Evolutionary conservation across 1,140 invertebrate species (phyloP).

Genomic region (Drosophila rhopaloa): DNA sequence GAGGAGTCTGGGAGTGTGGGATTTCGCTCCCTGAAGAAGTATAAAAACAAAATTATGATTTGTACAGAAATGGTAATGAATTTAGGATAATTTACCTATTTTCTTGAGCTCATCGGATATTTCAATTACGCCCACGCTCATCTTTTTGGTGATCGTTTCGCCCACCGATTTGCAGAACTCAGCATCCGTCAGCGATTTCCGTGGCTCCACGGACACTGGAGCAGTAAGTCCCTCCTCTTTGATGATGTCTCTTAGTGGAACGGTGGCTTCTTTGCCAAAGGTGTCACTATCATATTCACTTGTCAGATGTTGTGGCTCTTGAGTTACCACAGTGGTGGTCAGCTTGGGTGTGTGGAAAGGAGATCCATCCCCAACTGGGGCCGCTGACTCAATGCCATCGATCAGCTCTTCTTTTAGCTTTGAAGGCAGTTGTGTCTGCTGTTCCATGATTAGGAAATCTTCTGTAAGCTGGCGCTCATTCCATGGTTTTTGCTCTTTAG

Average conservation of each 20-base stretch:
- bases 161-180: slow-evolving; percentile 84
- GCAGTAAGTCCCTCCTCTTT: slow-evolving; percentile 56
- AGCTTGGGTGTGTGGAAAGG: slow-evolving; percentile 54
- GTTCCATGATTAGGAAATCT: slow-evolving; percentile 69
- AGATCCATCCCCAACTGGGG: slow-evolving; percentile 60
- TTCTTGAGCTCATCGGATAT: slow-evolving; percentile 77
- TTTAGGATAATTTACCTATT: slow-evolving; percentile 45
- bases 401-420: slow-evolving; percentile 8
- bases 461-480: slow-evolving; percentile 63
- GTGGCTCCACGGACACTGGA: slow-evolving; percentile 68
- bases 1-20: slow-evolving; percentile 82
- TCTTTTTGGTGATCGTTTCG: slow-evolving; percentile 83
- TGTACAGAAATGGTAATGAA: too few species aligned
- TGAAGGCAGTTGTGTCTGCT: slow-evolving; percentile 56
- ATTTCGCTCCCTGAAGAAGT: slow-evolving; percentile 72
- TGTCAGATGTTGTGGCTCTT: slow-evolving; percentile 49
- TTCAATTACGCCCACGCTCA: slow-evolving; percentile 83
- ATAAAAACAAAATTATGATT: too few species aligned
- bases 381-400: slow-evolving; percentile 76
- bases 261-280: slow-evolving; percentile 43
- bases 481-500: slow-evolving; percentile 16
- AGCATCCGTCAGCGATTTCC: slow-evolving; percentile 80
- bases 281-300: slow-evolving; percentile 51
- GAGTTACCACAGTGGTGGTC: slow-evolving; percentile 61
- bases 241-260: slow-evolving; percentile 42